Percentiles rank a stretch among this genome's conserved stretches.
These are phyloP conservation scores for Nyctibius grandis DNA, from an alignment of 2,797 vertebrate genomes.

Conservation along the genomic window DNA sequence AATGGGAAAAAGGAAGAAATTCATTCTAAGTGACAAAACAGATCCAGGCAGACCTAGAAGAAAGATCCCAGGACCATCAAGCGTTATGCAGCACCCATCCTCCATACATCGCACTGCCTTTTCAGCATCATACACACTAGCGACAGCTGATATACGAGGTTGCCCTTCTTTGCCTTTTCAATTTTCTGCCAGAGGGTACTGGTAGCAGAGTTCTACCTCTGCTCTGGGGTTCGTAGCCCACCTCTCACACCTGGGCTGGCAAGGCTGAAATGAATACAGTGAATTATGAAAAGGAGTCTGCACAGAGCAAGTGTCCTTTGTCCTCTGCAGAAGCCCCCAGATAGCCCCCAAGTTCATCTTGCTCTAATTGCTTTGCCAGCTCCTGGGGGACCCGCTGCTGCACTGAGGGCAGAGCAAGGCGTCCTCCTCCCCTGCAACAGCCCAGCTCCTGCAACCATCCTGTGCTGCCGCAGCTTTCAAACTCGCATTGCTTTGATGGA, in stretches of 20 bases:
- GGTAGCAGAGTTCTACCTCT: background rate
- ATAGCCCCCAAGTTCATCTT: background rate
- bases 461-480: background rate
- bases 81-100: fast-evolving
- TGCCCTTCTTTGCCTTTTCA: background rate
- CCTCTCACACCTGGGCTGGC: background rate
- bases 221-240: background rate
- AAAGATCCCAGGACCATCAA: background rate
- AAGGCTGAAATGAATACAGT: background rate
- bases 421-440: background rate
- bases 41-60: background rate
- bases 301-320: background rate
- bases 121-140: background rate
- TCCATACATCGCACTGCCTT: fast-evolving
- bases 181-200: background rate
- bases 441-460: background rate
- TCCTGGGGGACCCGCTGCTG: background rate
- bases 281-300: background rate
- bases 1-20: background rate
- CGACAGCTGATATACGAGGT: fast-evolving
- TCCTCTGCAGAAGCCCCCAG: background rate
- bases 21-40: background rate
- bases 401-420: background rate
- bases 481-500: background rate
- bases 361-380: background rate